A percentile compares a stretch with the other conserved stretches of the same genome.
Evolutionary conservation across 2,888 invertebrate genomes (phyloP).

Genomic region (Marronus borbonicus): DNA sequence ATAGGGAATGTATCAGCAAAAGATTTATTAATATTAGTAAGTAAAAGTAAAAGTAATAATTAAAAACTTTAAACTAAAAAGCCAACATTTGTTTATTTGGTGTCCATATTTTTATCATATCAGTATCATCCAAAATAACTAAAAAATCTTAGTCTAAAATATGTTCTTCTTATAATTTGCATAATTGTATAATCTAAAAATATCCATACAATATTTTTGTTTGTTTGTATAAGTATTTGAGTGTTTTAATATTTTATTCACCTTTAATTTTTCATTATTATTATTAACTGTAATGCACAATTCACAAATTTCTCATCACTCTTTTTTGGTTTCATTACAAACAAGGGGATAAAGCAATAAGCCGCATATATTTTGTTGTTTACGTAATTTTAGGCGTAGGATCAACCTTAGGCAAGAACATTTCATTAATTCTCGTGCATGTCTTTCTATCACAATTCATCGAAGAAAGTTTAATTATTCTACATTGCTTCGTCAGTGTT

Average conservation of each 20-base stretch:
- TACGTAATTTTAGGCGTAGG: conserved; percentile 19
- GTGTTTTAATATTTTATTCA: conserved; percentile 16
- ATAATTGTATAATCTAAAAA: conserved; percentile 51
- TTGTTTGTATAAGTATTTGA: conserved; percentile 25
- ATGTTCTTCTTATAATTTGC: conserved; percentile 47
- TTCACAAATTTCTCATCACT: conserved; percentile 40
- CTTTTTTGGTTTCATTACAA: conserved; percentile 32
- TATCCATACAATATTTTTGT: conserved; percentile 50
- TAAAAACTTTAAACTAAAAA: conserved; percentile 48
- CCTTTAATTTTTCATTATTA: conserved; percentile 10
- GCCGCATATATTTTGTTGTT: conserved; percentile 23
- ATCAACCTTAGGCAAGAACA: background rate
- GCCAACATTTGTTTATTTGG: conserved; percentile 52
- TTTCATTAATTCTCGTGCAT: too few relatives aligned
- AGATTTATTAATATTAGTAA: conserved; percentile 26
- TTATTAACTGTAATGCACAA: conserved; percentile 42
- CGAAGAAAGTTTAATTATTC: too few relatives aligned
- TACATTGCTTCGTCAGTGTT: too few relatives aligned
- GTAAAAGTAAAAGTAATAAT: conserved; percentile 2
- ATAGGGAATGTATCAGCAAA: conserved; percentile 43
- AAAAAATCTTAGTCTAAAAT: conserved; percentile 52
- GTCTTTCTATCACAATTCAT: too few relatives aligned
- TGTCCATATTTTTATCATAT: conserved; percentile 38
- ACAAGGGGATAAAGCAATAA: conserved; percentile 38
- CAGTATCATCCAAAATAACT: conserved; percentile 44